Conservation (phyloP, 2,888 invertebrate genomes). For the Merodon equestris region DNA sequence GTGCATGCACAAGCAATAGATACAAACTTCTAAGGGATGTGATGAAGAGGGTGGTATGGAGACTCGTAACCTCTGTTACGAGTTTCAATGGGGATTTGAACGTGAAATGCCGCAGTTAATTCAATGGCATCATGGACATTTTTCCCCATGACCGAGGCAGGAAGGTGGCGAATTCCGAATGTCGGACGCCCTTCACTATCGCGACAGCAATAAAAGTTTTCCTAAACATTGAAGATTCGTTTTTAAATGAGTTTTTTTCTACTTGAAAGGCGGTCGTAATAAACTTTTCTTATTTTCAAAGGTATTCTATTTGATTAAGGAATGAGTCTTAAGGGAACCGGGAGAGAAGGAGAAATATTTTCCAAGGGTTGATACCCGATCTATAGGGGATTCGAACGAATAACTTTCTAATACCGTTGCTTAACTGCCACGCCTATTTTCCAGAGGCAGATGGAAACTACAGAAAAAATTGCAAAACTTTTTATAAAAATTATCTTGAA, state of each 20-base stretch:
- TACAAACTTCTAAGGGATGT: too few species aligned
- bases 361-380: too few species aligned
- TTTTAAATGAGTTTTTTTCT: neutral
- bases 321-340: too few species aligned
- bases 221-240: constrained; percentile 25
- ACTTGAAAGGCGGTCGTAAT: constrained; percentile 4
- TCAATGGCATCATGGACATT: constrained; percentile 14
- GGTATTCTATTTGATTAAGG: too few species aligned
- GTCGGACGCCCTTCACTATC: neutral
- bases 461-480: too few species aligned
- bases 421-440: too few species aligned
- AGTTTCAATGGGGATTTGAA: constrained; percentile 33
- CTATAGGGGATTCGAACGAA: neutral
- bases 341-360: too few species aligned
- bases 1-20: constrained; percentile 42
- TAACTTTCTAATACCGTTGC: too few species aligned
- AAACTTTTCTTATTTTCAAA: too few species aligned
- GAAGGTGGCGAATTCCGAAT: constrained; percentile 14
- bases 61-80: constrained; percentile 39
- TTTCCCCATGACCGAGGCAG: constrained; percentile 6
- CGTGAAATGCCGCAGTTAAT: constrained; percentile 54
- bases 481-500: too few species aligned
- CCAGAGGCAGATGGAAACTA: too few species aligned
- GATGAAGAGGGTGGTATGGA: too few species aligned
- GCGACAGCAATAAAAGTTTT: constrained; percentile 30